Conservation (phyloP, 2,113 vertebrate species). For the Gnathonemus echidnorhynchus region DNA sequence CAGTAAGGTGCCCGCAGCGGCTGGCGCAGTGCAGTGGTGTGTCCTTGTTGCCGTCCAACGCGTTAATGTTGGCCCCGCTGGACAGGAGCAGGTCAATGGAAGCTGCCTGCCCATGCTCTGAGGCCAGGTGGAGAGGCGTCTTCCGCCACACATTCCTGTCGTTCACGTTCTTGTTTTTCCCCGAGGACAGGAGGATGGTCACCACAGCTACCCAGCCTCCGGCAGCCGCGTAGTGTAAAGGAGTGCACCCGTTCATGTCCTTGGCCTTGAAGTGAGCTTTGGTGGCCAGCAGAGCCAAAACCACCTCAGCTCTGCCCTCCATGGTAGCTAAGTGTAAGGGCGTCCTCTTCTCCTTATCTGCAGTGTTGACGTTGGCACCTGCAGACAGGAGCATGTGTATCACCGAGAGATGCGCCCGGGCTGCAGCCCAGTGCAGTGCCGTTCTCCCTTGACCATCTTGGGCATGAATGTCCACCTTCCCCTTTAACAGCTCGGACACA, state of each 20-base stretch:
- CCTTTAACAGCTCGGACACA: constrained; percentile 49
- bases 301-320: constrained; percentile 36
- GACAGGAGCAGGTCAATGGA: constrained; percentile 49
- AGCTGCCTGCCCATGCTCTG: constrained; percentile 48
- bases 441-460: constrained; percentile 57
- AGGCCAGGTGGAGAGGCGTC: constrained; percentile 57
- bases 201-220: constrained; percentile 43
- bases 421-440: constrained; percentile 61
- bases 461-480: constrained; percentile 46
- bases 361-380: constrained; percentile 47
- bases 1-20: constrained; percentile 45
- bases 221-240: constrained; percentile 56
- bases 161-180: constrained; percentile 54
- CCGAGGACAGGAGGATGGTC: constrained; percentile 42
- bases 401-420: constrained; percentile 35
- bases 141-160: constrained; percentile 67
- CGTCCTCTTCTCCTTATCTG: constrained; percentile 64
- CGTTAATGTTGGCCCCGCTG: constrained; percentile 53
- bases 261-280: constrained; percentile 53
- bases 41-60: constrained; percentile 61
- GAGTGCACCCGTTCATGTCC: constrained; percentile 67
- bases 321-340: constrained; percentile 59
- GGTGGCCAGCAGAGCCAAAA: constrained; percentile 47
- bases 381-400: constrained; percentile 56
- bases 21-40: constrained; percentile 64